These are phyloP conservation scores for Hepsetus odoe DNA, from an alignment of 2,113 vertebrate genomes.

Conservation along the genomic window DNA sequence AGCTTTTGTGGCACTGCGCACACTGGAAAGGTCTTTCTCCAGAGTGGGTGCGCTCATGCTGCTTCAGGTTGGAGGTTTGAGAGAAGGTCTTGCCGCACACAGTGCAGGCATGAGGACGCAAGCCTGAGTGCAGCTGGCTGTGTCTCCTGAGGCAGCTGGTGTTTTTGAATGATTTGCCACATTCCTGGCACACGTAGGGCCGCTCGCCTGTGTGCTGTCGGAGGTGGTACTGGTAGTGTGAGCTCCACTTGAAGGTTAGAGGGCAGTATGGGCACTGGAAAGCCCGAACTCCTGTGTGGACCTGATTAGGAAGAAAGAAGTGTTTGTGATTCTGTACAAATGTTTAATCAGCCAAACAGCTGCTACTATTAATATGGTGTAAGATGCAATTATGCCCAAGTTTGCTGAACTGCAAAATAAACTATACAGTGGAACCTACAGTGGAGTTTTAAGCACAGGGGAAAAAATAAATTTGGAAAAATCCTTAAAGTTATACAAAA, in stretches of 20 bases:
- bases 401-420: too few relatives aligned
- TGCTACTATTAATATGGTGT: too few relatives aligned
- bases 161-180: slow-evolving; percentile 92
- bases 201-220: slow-evolving; percentile 89
- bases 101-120: slow-evolving; percentile 83
- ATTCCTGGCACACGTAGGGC: slow-evolving; percentile 87
- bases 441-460: too few relatives aligned
- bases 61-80: slow-evolving; percentile 89
- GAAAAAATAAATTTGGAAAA: too few relatives aligned
- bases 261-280: slow-evolving; percentile 90
- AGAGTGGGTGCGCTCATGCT: slow-evolving; percentile 90
- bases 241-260: slow-evolving; percentile 92
- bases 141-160: slow-evolving; percentile 89
- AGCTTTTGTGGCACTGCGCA: slow-evolving; percentile 81
- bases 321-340: too few relatives aligned
- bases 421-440: too few relatives aligned
- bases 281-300: slow-evolving; percentile 89
- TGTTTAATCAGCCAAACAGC: too few relatives aligned
- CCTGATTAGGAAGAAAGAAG: slow-evolving; percentile 58
- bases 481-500: too few relatives aligned
- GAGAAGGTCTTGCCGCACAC: slow-evolving; percentile 90
- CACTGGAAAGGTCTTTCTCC: slow-evolving; percentile 85
- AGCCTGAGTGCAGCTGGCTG: slow-evolving; percentile 88
- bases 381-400: too few relatives aligned
- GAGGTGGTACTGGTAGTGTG: slow-evolving; percentile 92